Evolutionary conservation across 2,113 vertebrate genomes (phyloP).

Genomic region (Cochlearius cochlearius): DNA sequence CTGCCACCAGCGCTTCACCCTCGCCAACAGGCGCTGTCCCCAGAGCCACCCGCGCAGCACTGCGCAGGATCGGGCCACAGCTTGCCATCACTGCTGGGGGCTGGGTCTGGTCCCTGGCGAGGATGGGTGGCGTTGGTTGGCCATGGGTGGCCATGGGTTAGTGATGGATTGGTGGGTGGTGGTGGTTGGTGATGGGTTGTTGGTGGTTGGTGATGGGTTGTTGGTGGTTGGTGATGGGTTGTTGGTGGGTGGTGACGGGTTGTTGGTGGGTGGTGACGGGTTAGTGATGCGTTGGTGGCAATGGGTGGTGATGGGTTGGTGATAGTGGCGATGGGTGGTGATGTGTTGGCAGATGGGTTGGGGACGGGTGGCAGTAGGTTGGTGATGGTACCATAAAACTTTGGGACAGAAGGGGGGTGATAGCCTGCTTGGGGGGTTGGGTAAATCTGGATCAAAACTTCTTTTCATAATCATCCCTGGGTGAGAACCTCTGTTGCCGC

Average conservation of each 20-base stretch:
- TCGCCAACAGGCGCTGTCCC: neutral
- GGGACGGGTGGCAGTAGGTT: neutral
- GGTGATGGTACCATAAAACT: neutral
- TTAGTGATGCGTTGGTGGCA: neutral
- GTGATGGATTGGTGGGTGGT: neutral
- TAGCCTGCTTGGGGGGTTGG: neutral
- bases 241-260: neutral
- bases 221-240: neutral
- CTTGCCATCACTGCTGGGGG: neutral
- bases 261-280: neutral
- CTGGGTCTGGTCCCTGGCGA: neutral
- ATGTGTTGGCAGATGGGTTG: too few species aligned
- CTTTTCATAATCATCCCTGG: neutral
- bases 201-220: neutral
- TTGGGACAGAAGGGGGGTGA: neutral
- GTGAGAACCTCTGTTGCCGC: neutral
- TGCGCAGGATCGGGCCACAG: accelerated
- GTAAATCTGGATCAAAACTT: neutral
- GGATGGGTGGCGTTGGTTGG: accelerated
- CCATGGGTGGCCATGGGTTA: neutral
- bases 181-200: neutral
- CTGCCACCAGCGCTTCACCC: neutral
- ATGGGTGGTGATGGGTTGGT: too few species aligned
- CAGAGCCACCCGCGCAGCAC: accelerated
- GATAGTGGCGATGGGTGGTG: neutral